Evolutionary conservation across 2,888 invertebrate genomes (phyloP).

Genomic region (Uloborus plumipes): DNA sequence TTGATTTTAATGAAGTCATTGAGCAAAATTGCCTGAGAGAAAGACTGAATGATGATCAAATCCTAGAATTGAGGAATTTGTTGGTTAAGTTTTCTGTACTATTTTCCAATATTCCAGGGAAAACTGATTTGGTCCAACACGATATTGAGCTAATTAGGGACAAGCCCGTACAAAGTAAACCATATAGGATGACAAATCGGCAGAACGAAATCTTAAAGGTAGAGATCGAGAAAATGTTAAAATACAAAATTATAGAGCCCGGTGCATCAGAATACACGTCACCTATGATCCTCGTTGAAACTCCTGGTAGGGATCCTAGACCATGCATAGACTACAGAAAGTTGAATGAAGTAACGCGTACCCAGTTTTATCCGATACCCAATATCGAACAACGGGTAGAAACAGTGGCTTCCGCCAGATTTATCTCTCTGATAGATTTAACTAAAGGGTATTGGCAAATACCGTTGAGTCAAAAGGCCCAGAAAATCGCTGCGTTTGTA

Average conservation of each 20-base stretch:
- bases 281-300: background rate
- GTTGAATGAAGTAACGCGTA: background rate
- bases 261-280: background rate
- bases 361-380: background rate
- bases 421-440: background rate
- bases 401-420: background rate
- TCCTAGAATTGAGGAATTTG: background rate
- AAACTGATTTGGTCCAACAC: background rate
- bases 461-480: background rate
- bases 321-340: background rate
- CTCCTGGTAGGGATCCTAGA: background rate
- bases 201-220: background rate
- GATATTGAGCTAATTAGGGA: background rate
- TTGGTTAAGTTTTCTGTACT: background rate
- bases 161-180: background rate
- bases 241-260: background rate
- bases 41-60: background rate
- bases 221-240: background rate
- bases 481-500: background rate
- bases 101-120: background rate
- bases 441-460: slow-evolving; percentile 1
- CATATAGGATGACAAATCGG: background rate
- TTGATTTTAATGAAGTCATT: background rate
- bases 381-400: slow-evolving; percentile 5
- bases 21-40: background rate